Base-by-base conservation (phyloP, 2,797 vertebrate genomes). In the Eulemur coronatus region DNA sequence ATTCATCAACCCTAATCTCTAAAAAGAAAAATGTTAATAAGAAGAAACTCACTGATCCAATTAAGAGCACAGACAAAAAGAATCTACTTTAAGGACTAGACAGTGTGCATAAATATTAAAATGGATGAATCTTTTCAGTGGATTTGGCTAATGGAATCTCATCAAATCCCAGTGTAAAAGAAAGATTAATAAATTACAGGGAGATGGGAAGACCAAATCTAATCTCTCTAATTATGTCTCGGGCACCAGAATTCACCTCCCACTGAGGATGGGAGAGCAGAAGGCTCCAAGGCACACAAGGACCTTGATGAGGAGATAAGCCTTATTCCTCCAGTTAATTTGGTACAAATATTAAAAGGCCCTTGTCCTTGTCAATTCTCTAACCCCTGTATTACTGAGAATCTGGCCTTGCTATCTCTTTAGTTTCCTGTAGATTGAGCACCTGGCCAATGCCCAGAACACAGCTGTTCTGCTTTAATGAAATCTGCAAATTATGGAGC, bases 171-270 rank as follows among this genome's bases (percentile, higher is more conserved):
- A 89, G 96, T 88, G 79, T 97, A 98, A 97, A 98, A 97, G 81
- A 98, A 98, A 98, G 93, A 98, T 97, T 98, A 98, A 98, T 96
- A 96, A 98, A 96, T 84, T 95, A 35, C 10, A 96, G 82, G 35
- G 84, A 95, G 89, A 97, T 52, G 79, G 93, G 84, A 80, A 97
- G 91, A 95, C 81, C 93, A 96, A 86, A 61, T 98, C 97, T 98
- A 96, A 98, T 98, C 97, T 98, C 95, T 95, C 84, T 98, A 96
- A 98, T 98, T 94, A 67, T 33, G n/a, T 97, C 72, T 97, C 30
- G 55, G 85, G 88, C 91, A 97, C 69, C 33, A 93, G 75, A 97
- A 98, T 92, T 61, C 50, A 93, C 96, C 76, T 96, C 63, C 92
- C 41, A 57, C 24, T 0, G 43, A 20, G 22, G 95, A 90, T 55